A percentile compares a stretch with the other conserved stretches of the same genome.
These are phyloP conservation scores for Sarcophaga bullata DNA, from an alignment of 1,140 invertebrate species.

Conservation along the genomic window DNA sequence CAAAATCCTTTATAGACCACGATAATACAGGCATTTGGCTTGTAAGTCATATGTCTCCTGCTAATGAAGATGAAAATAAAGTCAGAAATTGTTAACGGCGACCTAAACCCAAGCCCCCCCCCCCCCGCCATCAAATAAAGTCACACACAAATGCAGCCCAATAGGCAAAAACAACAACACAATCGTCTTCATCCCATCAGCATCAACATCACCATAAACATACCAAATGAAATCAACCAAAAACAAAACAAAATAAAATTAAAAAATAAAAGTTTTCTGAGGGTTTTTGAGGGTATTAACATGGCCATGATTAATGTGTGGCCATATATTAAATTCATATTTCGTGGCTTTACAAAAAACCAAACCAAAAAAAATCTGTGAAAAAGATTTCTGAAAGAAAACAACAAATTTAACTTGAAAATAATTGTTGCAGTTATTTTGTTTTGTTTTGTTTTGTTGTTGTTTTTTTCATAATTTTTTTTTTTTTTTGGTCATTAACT, in stretches of 20 bases:
- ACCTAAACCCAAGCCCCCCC: no score
- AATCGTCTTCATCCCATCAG: background rate
- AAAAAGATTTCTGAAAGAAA: background rate
- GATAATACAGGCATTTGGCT: background rate
- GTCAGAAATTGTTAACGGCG: constrained; percentile 13
- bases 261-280: background rate
- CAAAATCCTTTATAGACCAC: no score
- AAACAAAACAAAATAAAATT: constrained; percentile 19
- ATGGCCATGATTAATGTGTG: constrained; percentile 34
- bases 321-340: constrained; percentile 39
- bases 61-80: constrained; percentile 35
- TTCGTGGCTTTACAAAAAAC: constrained; percentile 28
- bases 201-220: background rate
- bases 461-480: no score
- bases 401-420: constrained; percentile 37
- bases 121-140: no score
- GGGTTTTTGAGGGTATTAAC: constrained; percentile 34
- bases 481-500: constrained; percentile 35
- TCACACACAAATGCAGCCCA: no score
- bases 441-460: background rate
- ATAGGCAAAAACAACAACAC: no score
- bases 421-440: constrained; percentile 30
- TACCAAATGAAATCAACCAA: background rate
- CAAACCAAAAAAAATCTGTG: background rate
- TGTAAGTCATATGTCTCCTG: background rate